Conservation (phyloP, 1,140 invertebrate genomes). For the Caenorhabditis elegans region DNA sequence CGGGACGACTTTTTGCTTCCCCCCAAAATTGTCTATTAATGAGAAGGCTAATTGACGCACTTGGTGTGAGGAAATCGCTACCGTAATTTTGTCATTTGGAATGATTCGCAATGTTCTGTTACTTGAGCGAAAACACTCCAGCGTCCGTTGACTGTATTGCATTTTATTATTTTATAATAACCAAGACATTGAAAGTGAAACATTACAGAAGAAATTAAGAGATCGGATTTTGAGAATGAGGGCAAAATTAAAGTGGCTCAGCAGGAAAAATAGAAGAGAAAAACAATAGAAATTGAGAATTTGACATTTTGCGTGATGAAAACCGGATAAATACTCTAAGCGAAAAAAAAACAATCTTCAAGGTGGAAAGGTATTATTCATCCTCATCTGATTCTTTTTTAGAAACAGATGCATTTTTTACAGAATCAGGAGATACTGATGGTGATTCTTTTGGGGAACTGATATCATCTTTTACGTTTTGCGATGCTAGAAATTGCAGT, state of each 20-base stretch:
- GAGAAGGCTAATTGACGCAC: neutral
- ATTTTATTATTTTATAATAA: slow-evolving; percentile 29
- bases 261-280: neutral
- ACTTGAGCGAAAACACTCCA: slow-evolving; percentile 5
- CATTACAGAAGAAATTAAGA: neutral
- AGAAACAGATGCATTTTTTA: neutral
- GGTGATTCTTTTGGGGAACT: neutral
- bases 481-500: neutral
- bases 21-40: neutral
- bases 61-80: slow-evolving; percentile 4
- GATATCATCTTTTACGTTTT: slow-evolving; percentile 23
- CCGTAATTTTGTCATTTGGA: slow-evolving; percentile 6
- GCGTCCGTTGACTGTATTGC: neutral
- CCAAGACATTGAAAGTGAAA: neutral
- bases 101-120: slow-evolving; percentile 19
- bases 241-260: neutral
- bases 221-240: no score
- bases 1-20: neutral
- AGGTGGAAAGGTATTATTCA: neutral
- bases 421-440: neutral
- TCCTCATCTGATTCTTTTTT: neutral
- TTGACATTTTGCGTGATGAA: neutral
- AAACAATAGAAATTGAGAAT: neutral
- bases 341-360: neutral
- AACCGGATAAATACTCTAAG: neutral